Base-by-base conservation (phyloP, 37 sponge, comb jelly and placozoan genomes). In the Bolinopsis microptera region DNA sequence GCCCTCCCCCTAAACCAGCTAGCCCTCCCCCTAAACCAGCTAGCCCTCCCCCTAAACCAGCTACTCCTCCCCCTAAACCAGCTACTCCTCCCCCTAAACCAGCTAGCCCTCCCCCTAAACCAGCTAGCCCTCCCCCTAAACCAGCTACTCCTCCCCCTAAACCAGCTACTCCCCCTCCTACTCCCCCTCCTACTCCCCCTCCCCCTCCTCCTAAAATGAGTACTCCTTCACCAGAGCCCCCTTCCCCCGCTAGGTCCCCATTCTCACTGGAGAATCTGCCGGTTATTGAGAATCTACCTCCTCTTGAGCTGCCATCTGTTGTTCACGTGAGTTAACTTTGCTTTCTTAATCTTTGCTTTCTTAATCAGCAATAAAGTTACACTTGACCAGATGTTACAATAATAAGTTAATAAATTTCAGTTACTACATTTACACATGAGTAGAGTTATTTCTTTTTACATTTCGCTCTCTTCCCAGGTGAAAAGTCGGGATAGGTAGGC, bases 41-140 rank as follows among this genome's bases (percentile, higher is more conserved):
- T 18, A 48, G n/a, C n/a, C n/a, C 61, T 48, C 61, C 9, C 5
- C 61, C 61, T 18, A 72, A 72, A 72, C 75, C 26, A 5, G 31
- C 26, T 8, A 72, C 75, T 72, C 75, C 75, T 8, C 75, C 75
- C 26, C 75, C 75, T 23, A 72, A 72, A 72, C 75, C 31, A n/a
- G 22, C 13, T 8, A 30, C 75, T 5, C 61, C 61, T 18, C 61
- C 61, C 61, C 61, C 61, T 18, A 48, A 48, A 48, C 61, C 61
- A 18, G 13, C 61, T 48, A 5, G 9, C 5, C 61, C 61, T 48
- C 61, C 61, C 5, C 61, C 61, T 18, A 48, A 48, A 48, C 61
- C 61, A 18, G 13, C 61, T 48, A 5, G 9, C 5, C 61, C 61
- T 48, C 61, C 61, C 5, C 61, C 61, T 18, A 48, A 48, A 48